These are phyloP conservation scores for Silurus asotus DNA, from an alignment of 2,113 vertebrate genomes.

Conservation along the genomic window DNA sequence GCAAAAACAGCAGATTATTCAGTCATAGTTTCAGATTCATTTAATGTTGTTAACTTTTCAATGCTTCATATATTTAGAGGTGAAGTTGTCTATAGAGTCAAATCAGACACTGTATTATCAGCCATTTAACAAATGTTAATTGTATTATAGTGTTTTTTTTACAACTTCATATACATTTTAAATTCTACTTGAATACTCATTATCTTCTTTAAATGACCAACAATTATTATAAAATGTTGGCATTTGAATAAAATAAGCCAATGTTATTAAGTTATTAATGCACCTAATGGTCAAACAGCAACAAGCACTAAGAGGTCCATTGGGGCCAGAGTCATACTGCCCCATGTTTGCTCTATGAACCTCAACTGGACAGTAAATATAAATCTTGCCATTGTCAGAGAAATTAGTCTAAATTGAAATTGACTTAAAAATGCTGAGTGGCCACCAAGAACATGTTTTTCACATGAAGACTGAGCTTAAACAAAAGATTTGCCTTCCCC, in stretches of 20 bases:
- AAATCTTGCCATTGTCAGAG: background rate
- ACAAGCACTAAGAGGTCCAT: background rate
- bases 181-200: background rate
- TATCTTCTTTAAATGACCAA: background rate
- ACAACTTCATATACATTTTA: background rate
- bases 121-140: background rate
- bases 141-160: background rate
- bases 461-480: background rate
- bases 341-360: background rate
- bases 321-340: background rate
- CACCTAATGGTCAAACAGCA: background rate
- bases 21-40: constrained; percentile 1
- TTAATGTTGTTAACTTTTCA: constrained; percentile 23
- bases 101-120: background rate
- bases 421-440: background rate
- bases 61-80: background rate
- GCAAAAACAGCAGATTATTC: background rate
- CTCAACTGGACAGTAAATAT: background rate
- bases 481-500: background rate
- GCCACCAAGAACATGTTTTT: background rate
- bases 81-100: background rate
- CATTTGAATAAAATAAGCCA: background rate
- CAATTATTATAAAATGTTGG: background rate
- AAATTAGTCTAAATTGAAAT: background rate
- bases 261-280: background rate